phyloP scores from a whole-genome alignment of 92 coral and sea anemone species.

The Porites evermanni region DNA sequence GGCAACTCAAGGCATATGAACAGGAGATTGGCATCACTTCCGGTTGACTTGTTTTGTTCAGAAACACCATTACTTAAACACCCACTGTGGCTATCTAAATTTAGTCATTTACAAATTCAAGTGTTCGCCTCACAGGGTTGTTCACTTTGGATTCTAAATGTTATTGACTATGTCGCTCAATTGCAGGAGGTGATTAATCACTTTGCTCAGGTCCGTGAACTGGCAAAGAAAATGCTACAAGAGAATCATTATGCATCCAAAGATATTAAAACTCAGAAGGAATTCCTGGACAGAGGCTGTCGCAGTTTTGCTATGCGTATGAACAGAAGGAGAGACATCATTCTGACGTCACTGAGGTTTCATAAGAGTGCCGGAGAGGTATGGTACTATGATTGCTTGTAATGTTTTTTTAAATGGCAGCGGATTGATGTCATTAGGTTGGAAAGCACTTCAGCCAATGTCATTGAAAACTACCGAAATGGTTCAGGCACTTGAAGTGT shows the following conservation, averaged over 20 bases:
- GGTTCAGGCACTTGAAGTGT: no score
- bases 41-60: no score
- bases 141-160: no score
- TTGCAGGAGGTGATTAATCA: conserved; percentile 81
- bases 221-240: conserved; percentile 92
- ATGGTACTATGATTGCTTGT: not conserved
- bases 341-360: conserved; percentile 74
- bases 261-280: conserved; percentile 76
- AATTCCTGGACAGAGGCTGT: conserved; percentile 85
- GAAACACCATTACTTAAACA: no score
- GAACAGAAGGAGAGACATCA: conserved; percentile 90
- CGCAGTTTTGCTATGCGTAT: conserved; percentile 95
- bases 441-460: not conserved
- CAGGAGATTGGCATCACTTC: no score
- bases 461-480: no score
- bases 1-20: no score
- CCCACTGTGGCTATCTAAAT: no score
- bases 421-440: not conserved
- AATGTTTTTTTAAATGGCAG: not conserved
- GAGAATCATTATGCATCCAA: conserved; percentile 89
- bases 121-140: no score
- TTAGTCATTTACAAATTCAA: no score
- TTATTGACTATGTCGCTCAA: not conserved
- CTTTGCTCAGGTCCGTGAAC: conserved; percentile 86
- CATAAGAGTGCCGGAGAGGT: conserved; percentile 87